These are phyloP conservation scores for Lasioglossum villosulum DNA, from an alignment of 2,888 invertebrate genomes.

Conservation along the genomic window DNA sequence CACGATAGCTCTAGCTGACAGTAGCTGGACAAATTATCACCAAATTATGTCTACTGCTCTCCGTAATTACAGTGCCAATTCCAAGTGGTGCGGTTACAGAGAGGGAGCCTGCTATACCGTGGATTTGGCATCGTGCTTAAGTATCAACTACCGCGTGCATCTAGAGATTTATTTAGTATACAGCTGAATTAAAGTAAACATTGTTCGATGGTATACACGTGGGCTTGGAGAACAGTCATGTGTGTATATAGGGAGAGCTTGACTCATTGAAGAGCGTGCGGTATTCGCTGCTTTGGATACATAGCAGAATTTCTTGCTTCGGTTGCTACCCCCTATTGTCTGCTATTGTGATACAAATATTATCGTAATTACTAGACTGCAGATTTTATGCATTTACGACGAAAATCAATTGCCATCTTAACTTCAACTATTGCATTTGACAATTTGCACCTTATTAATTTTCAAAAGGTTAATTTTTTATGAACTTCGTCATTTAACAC, in stretches of 20 bases:
- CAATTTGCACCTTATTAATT: not conserved
- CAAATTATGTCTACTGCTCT: not conserved
- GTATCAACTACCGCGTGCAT: not conserved
- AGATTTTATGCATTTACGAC: too few relatives aligned
- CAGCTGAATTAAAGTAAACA: conserved; percentile 4
- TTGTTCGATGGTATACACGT: not conserved
- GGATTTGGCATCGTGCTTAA: not conserved
- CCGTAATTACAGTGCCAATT: not conserved
- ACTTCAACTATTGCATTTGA: not conserved
- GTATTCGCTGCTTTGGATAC: not conserved
- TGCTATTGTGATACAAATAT: not conserved
- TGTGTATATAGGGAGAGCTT: not conserved
- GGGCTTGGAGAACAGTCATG: not conserved
- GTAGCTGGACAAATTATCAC: not conserved
- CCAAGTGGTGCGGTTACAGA: not conserved
- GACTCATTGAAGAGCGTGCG: not conserved
- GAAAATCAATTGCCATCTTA: not conserved
- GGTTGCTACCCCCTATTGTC: not conserved
- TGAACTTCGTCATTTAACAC: not conserved
- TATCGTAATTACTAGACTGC: too few relatives aligned
- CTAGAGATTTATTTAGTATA: not conserved
- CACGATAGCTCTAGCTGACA: not conserved
- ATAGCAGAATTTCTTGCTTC: not conserved
- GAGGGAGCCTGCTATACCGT: not conserved
- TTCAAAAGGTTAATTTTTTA: not conserved